These are phyloP conservation scores for Drosophila paramelanica DNA, from an alignment of 2,888 invertebrate species.

Conservation along the genomic window DNA sequence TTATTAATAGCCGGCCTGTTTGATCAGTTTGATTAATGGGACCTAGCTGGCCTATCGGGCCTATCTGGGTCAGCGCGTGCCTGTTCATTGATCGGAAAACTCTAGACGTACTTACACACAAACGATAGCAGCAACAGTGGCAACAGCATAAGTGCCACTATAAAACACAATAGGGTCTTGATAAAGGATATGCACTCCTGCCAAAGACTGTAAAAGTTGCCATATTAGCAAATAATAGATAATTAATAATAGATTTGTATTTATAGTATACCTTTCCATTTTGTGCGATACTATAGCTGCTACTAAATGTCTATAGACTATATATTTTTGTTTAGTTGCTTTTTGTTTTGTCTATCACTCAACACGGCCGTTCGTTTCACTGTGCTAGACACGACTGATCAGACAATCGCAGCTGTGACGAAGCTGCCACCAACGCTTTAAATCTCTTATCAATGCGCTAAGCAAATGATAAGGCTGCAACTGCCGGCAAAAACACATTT, in stretches of 20 bases:
- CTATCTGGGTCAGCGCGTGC: constrained; percentile 27
- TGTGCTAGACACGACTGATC: constrained; percentile 61
- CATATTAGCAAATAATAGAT: constrained; percentile 9
- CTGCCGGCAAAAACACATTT: constrained; percentile 21
- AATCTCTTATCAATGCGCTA: constrained; percentile 39
- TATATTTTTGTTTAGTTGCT: constrained; percentile 11
- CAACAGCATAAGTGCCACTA: constrained; percentile 78
- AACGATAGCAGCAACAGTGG: constrained; percentile 82
- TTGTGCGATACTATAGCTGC: constrained; percentile 13
- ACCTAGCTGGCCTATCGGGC: constrained; percentile 10
- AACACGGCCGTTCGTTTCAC: constrained; percentile 44
- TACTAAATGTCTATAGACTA: constrained; percentile 22
- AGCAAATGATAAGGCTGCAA: constrained; percentile 49
- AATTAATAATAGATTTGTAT: background rate
- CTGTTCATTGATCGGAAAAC: constrained; percentile 14
- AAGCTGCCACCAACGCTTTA: constrained; percentile 38
- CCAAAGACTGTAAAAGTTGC: constrained; percentile 71
- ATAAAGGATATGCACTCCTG: constrained; percentile 78
- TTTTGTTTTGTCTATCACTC: constrained; percentile 48
- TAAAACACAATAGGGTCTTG: constrained; percentile 81
- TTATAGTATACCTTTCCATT: constrained; percentile 48
- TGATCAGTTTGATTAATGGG: constrained; percentile 51
- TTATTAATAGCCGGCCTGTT: constrained; percentile 66
- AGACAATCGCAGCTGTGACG: constrained; percentile 45
- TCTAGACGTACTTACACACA: constrained; percentile 80